Evolutionary conservation across 2,797 vertebrate genomes (phyloP).

Genomic region (Hydrocynus forskahlii): DNA sequence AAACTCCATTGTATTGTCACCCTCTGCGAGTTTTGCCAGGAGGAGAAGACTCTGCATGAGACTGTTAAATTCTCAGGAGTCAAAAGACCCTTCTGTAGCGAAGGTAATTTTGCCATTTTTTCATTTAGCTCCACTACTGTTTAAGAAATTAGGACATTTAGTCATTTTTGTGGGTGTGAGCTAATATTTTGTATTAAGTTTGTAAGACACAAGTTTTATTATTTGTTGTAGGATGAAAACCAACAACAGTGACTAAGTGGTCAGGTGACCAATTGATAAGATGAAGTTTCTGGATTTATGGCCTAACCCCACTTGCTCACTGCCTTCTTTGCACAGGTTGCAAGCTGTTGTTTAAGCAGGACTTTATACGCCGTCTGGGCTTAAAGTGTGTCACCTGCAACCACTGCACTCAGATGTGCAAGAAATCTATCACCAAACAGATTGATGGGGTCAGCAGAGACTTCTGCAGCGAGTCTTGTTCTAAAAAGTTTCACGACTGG

Average conservation of each 20-base stretch:
- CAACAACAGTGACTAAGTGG: background rate
- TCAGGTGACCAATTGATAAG: background rate
- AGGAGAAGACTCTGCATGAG: constrained; percentile 97
- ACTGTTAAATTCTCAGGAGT: constrained; percentile 95
- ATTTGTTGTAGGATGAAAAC: background rate
- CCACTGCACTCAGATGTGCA: constrained; percentile 97
- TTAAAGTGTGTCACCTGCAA: constrained; percentile 98
- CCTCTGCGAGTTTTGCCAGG: constrained; percentile 97
- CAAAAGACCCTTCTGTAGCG: constrained; percentile 96
- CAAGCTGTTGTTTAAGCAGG: constrained; percentile 97
- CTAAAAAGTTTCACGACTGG: constrained; percentile 96
- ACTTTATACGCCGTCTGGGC: constrained; percentile 92
- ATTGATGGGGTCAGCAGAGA: constrained; percentile 91
- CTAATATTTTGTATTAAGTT: background rate
- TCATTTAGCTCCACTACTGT: background rate
- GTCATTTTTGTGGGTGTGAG: background rate
- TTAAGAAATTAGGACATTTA: background rate
- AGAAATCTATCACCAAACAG: constrained; percentile 89
- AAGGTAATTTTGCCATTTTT: constrained; percentile 79
- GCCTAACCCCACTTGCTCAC: no score
- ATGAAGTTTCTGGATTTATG: background rate
- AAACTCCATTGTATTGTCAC: constrained; percentile 98
- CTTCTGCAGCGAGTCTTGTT: constrained; percentile 93
- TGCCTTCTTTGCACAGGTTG: constrained; percentile 81
- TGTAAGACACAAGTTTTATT: background rate